Evolutionary conservation across 2,888 invertebrate species (phyloP).

Genomic region (Dynastes grantii): DNA sequence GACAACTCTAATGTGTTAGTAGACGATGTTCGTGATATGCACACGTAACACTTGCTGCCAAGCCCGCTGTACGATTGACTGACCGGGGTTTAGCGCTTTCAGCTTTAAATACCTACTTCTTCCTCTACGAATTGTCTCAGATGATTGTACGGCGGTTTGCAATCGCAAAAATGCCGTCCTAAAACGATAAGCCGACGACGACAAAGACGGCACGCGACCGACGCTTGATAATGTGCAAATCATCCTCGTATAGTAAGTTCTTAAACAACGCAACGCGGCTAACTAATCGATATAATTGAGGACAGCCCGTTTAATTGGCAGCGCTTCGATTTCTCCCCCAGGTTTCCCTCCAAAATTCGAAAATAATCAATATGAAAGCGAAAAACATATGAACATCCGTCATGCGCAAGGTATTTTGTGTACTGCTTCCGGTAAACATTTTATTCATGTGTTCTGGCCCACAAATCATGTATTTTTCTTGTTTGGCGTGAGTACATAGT

Average conservation of each 20-base stretch:
- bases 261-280: not conserved
- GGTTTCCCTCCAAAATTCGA: constrained; percentile 52
- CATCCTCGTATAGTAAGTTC: constrained; percentile 1
- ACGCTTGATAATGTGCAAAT: constrained; percentile 11
- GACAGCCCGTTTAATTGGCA: constrained; percentile 17
- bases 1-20: constrained; percentile 5
- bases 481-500: constrained; percentile 56
- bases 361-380: constrained; percentile 48
- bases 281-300: constrained; percentile 30
- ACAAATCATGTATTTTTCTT: constrained; percentile 58
- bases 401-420: constrained; percentile 58
- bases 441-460: constrained; percentile 59
- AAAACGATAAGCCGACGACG: constrained; percentile 14
- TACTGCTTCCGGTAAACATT: constrained; percentile 61
- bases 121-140: constrained; percentile 37
- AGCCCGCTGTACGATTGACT: constrained; percentile 17
- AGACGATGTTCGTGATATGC: constrained; percentile 12
- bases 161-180: constrained; percentile 22
- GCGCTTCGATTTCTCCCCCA: constrained; percentile 11
- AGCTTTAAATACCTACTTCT: constrained; percentile 46
- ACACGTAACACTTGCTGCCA: constrained; percentile 9
- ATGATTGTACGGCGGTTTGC: not conserved
- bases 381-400: constrained; percentile 58
- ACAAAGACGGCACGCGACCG: constrained; percentile 11
- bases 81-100: constrained; percentile 30